Evolutionary conservation across 2,797 vertebrate genomes (phyloP).

Genomic region (Silurus lanzhouensis): DNA sequence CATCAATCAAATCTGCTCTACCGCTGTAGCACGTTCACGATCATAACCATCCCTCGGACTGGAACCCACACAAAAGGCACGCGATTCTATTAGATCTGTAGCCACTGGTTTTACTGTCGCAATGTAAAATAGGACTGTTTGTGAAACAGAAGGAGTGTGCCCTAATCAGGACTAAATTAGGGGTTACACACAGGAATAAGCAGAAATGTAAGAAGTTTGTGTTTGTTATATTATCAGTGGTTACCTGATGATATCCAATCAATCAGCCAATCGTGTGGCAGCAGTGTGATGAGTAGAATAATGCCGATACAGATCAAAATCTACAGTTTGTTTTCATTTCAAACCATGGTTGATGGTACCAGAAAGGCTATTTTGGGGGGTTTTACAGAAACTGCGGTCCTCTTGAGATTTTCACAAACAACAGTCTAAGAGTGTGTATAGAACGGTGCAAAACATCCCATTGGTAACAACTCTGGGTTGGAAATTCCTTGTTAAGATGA

Average conservation of each 20-base stretch:
- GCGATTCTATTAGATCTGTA: constrained; percentile 25
- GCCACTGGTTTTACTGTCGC: constrained; percentile 1
- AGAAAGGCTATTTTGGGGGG: not conserved
- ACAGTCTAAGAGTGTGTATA: not conserved
- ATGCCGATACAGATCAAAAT: not conserved
- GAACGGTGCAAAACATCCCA: not conserved
- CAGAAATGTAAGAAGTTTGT: not conserved
- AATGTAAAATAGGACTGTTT: not conserved
- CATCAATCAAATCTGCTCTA: constrained; percentile 57
- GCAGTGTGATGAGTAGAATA: not conserved
- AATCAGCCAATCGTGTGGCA: not conserved
- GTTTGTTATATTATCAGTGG: too few species aligned
- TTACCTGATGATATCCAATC: too few species aligned
- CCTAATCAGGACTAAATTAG: constrained; percentile 16
- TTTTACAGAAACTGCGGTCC: not conserved
- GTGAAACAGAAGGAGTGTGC: constrained; percentile 8
- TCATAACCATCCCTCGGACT: constrained; percentile 60
- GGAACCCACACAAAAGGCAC: not conserved
- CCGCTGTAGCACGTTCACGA: constrained; percentile 50
- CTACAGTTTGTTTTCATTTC: not conserved
- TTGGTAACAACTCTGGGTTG: not conserved
- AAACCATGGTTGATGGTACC: not conserved
- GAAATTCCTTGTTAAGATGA: not conserved
- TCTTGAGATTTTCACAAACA: not conserved
- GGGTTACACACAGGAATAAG: not conserved